Conservation (phyloP, 2,797 vertebrate genomes). For the Tapera naevia region DNA sequence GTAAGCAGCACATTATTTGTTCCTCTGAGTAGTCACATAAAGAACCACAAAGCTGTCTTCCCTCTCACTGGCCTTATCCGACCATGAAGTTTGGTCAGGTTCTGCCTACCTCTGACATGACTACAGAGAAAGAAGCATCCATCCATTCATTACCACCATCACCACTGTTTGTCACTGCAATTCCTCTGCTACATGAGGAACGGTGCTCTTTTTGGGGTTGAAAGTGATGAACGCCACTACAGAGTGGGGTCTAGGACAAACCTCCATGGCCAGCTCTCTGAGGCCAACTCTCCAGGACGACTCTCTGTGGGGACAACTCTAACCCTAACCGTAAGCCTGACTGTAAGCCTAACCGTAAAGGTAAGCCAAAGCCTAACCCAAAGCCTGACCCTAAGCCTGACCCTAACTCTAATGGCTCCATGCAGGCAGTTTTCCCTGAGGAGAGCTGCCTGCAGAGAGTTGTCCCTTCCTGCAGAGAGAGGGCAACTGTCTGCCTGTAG, state of each 20-base stretch:
- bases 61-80: background rate
- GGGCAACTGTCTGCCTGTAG: background rate
- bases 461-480: background rate
- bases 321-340: no score
- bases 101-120: background rate
- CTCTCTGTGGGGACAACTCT: no score
- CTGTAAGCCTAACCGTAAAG: no score
- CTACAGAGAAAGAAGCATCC: background rate
- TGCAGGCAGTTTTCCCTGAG: no score
- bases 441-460: no score
- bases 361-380: no score
- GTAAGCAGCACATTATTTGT: background rate
- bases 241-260: no score
- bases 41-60: background rate
- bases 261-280: no score
- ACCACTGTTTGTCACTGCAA: background rate
- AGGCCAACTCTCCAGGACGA: no score
- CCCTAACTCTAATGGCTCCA: no score
- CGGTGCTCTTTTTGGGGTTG: background rate
- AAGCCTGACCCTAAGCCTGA: no score
- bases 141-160: background rate
- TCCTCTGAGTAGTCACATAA: background rate
- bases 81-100: background rate
- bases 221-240: background rate
- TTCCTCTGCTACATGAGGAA: background rate